phyloP scores from a whole-genome alignment of 30 jellyfish, hydroid and myxozoan genomes.

The Mastigias papua region DNA sequence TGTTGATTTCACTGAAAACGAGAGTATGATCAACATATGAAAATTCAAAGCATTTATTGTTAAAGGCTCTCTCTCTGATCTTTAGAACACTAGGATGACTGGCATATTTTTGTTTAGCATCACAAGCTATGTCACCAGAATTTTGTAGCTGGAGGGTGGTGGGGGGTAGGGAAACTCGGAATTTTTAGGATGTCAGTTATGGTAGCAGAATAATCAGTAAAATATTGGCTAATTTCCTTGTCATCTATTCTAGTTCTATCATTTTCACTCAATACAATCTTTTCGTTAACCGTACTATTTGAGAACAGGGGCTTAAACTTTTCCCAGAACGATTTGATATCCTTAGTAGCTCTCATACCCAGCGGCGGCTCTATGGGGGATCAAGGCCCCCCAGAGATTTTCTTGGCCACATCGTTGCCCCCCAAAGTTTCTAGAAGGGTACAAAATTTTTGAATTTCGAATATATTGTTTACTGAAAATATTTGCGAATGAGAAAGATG shows the following conservation, averaged over 20 bases:
- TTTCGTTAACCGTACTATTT: conserved; percentile 6
- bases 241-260: conserved; percentile 1
- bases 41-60: conserved; percentile 13
- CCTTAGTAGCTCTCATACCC: conserved; percentile 1
- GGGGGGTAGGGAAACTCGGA: background rate
- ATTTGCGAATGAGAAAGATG: too few species aligned
- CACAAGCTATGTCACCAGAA: conserved; percentile 1
- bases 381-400: too few species aligned
- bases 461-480: too few species aligned
- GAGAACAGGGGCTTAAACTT: conserved; percentile 10
- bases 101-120: conserved; percentile 44
- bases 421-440: too few species aligned
- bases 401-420: too few species aligned
- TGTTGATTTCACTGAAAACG: conserved; percentile 42
- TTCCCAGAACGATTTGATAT: conserved; percentile 4
- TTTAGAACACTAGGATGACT: conserved; percentile 46
- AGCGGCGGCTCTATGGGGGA: too few species aligned
- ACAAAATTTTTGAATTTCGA: too few species aligned
- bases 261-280: background rate
- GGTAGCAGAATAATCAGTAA: conserved; percentile 1
- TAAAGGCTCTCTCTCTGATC: conserved; percentile 10
- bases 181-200: conserved; percentile 10
- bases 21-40: conserved; percentile 45
- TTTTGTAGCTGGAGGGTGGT: background rate
- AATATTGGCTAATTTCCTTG: conserved; percentile 1